Evolutionary conservation across 1,140 invertebrate species (phyloP).

Genomic region (Neodiprion lecontei): DNA sequence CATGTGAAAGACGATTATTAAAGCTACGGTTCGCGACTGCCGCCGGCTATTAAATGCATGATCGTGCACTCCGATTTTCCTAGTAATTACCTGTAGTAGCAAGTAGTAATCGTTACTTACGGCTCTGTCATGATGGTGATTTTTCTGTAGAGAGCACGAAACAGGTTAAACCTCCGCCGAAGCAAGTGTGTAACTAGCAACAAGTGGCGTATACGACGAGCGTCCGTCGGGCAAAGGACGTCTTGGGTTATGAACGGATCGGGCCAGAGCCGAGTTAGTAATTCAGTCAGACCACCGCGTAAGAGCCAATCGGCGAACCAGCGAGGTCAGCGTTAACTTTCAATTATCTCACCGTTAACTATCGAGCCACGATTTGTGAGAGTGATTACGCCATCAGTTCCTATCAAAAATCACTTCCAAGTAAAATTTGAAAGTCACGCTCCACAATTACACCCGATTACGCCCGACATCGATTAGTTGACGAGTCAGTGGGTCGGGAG

Average conservation of each 20-base stretch:
- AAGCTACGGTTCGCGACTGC: too few relatives aligned
- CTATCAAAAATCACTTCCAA: too few relatives aligned
- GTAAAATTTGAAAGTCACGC: too few relatives aligned
- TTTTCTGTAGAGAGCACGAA: background rate
- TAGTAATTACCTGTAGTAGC: too few relatives aligned
- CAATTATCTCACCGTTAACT: constrained; percentile 18
- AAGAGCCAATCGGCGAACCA: constrained; percentile 39
- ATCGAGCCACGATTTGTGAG: constrained; percentile 10
- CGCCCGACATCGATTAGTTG: too few relatives aligned
- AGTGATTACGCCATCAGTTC: background rate
- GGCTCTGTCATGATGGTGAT: constrained; percentile 40
- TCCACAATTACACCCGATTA: too few relatives aligned
- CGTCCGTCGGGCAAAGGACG: background rate
- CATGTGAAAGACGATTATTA: too few relatives aligned
- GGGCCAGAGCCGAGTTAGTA: background rate
- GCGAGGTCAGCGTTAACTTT: constrained; percentile 18
- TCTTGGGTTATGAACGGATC: background rate
- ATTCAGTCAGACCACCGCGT: constrained; percentile 37
- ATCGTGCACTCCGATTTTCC: too few relatives aligned
- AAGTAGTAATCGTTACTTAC: constrained; percentile 35
- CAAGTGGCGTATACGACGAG: constrained; percentile 34
- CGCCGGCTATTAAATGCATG: too few relatives aligned
- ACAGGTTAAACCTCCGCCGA: background rate
- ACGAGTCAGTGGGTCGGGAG: too few relatives aligned
- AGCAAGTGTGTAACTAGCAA: constrained; percentile 28